Base-by-base conservation (phyloP, 2,888 invertebrate species). In the Uropetala carovei region DNA sequence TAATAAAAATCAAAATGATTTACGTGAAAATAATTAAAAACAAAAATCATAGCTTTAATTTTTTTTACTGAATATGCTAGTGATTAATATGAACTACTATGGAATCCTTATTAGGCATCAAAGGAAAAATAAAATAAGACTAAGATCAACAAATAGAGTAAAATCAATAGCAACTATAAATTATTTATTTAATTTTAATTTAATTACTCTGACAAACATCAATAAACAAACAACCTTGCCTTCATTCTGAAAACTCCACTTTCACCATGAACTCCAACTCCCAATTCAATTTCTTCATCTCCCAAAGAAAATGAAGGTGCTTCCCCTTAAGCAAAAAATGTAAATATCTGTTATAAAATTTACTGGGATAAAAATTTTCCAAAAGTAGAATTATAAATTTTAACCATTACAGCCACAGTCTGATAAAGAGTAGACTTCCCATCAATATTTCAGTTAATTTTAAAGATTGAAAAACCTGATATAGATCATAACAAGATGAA, bases 271-370 rank as follows among this genome's bases (percentile, higher is more conserved):
- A 96, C 94, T 92, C 97, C 97, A 91, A 97, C 94, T 1, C 97
- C 97, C 16, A 96, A 95, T 95, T 98, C 98, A 95, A 98, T 96
- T 94, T 97, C 96, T 93, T 97, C 96, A 0, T 95, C 93, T 0
- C 95, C 95, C 92, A 98, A 95, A 92, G 96, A 95, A 94, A 97
- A 97, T 93, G 97, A 95, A 0, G 96, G 96, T 0, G 95, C 95
- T 92, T 96, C 95, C 14, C 97, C 97, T 95, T 93, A 18, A 93
- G 93, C 30, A 4, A 68, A 86, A 7, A 93, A 64, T 43, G 43
- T 43, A 43, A 5, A 43, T 43, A 43, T 43, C 43, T 43, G 3
- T 43, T 3, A 43, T 43, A 3, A 43, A 43, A 43, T 43, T 43
- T 43, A 1, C 5, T 43, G 43, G 5, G 43, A n/a, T 5, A 43